Evolutionary conservation across 1,140 invertebrate genomes (phyloP), one percentile per base, ranked within the genome.

Genomic region (Pseudomyrmex concolor): DNA sequence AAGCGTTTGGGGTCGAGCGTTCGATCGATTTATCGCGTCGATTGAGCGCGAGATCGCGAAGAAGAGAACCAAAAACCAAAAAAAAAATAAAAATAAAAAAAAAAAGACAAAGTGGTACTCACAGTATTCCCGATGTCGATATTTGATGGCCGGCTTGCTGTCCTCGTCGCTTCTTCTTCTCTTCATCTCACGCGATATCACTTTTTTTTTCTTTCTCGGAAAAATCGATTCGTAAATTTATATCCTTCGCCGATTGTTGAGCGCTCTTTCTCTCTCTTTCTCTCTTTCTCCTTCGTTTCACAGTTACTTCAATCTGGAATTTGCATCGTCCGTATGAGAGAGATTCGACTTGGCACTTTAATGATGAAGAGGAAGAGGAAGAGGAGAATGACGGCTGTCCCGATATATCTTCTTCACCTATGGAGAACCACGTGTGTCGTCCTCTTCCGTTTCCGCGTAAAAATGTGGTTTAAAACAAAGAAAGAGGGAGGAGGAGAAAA

Each of bases 81-180:
- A 51, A 63, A 83, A 25, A 25, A 25, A n/a, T n/a, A n/a, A n/a
- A n/a, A n/a, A n/a, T n/a, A n/a, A 0, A 25, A 25, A 25, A 25
- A 25, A 25, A 25, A 25, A 3, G 22, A 22, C 22, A 22, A 22
- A 22, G 48, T 45, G 51, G 48, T n/a, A 89, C 92, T 93, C 71
- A 93, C 92, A 89, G 59, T 90, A 92, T 15, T 90, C 86, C 22
- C 74, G 85, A 7, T 70, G 76, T 25, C 88, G 85, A 68, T 88
- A 88, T 17, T 90, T 90, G 15, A 62, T 17, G n/a, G 50, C 64
- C 1, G 72, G 72, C 25, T 86, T 63, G 19, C 80, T 59, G 25
- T 73, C 68, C 13, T 86, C 76, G 15, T 62, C 70, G 57, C 83
- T 84, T 64, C 83, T 85, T 71, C 84, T 76, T 25, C 85, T 80